phyloP scores from a whole-genome alignment of 2,888 invertebrate species.

The Macaria notata region DNA sequence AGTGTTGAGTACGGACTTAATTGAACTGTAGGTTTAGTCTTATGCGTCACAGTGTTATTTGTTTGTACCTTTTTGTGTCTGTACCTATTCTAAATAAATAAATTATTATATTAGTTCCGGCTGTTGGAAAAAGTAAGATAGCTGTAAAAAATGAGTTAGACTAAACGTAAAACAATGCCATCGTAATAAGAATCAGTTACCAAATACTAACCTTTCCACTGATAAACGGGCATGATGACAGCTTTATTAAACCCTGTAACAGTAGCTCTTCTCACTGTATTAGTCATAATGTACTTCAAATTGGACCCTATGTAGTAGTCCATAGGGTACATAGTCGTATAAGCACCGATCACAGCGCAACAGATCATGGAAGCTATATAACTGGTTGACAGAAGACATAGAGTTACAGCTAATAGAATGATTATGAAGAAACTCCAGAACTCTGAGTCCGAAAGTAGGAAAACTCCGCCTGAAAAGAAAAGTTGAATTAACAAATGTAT shows the following conservation, averaged over 20 bases:
- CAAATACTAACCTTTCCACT: conserved; percentile 76
- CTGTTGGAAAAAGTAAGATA: too few relatives aligned
- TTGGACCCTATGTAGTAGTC: conserved; percentile 85
- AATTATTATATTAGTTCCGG: too few relatives aligned
- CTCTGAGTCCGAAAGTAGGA: conserved; percentile 78
- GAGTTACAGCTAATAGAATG: conserved; percentile 71
- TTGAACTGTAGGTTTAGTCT: too few relatives aligned
- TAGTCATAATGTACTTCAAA: conserved; percentile 86
- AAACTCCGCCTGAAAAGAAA: conserved; percentile 35
- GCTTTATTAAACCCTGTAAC: conserved; percentile 82
- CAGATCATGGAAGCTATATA: conserved; percentile 83
- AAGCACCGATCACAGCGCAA: conserved; percentile 85
- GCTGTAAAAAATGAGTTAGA: too few relatives aligned
- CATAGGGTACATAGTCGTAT: conserved; percentile 81
- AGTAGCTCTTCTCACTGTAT: conserved; percentile 84
- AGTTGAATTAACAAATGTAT: neutral
- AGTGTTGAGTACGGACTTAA: too few relatives aligned
- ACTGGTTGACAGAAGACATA: conserved; percentile 74
- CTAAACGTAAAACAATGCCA: too few relatives aligned
- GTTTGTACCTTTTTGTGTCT: too few relatives aligned
- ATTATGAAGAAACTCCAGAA: conserved; percentile 85
- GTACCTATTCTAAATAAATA: too few relatives aligned
- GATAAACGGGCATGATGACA: conserved; percentile 82
- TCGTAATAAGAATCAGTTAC: too few relatives aligned
- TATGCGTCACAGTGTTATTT: too few relatives aligned